Conservation (phyloP, 2,113 vertebrate genomes). For the Gymnarchus niloticus region DNA sequence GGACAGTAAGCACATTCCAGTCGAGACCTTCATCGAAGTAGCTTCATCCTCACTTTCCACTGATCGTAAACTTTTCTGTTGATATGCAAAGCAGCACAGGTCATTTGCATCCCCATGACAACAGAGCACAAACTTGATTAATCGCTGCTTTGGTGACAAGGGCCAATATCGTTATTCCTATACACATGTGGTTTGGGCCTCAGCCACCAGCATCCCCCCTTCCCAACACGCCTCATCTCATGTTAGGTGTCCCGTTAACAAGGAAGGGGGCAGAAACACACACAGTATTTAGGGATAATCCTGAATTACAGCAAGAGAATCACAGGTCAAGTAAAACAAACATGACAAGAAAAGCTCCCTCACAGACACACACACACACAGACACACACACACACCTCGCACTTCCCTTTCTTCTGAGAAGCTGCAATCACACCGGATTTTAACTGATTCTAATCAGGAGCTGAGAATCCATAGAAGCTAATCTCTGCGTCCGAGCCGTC, state of each 20-base stretch:
- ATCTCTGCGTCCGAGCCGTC: not conserved
- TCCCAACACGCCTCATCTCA: not conserved
- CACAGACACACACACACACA: not conserved
- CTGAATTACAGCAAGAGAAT: not conserved
- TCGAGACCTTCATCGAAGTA: slow-evolving; percentile 29
- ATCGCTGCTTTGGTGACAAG: slow-evolving; percentile 55
- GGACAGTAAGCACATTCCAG: slow-evolving; percentile 33
- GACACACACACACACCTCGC: slow-evolving; percentile 14
- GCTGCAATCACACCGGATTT: not conserved
- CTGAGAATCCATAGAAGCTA: not conserved
- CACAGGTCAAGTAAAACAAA: not conserved
- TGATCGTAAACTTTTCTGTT: slow-evolving; percentile 57
- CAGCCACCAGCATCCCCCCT: slow-evolving; percentile 5
- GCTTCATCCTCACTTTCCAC: slow-evolving; percentile 28
- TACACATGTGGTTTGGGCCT: slow-evolving; percentile 41
- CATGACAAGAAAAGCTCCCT: not conserved
- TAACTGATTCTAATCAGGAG: not conserved
- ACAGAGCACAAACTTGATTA: slow-evolving; percentile 58
- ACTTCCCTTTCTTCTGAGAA: slow-evolving; percentile 1
- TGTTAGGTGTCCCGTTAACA: not conserved
- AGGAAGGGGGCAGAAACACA: not conserved
- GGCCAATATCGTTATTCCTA: slow-evolving; percentile 42
- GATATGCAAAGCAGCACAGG: slow-evolving; percentile 59
- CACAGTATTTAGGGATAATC: not conserved
- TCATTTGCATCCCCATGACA: slow-evolving; percentile 54